A percentile compares a stretch with the other conserved stretches of the same genome.
Evolutionary conservation across 53 echinoderm and acorn worm genomes (phyloP).

Genomic region (Hippasteria phrygiana): DNA sequence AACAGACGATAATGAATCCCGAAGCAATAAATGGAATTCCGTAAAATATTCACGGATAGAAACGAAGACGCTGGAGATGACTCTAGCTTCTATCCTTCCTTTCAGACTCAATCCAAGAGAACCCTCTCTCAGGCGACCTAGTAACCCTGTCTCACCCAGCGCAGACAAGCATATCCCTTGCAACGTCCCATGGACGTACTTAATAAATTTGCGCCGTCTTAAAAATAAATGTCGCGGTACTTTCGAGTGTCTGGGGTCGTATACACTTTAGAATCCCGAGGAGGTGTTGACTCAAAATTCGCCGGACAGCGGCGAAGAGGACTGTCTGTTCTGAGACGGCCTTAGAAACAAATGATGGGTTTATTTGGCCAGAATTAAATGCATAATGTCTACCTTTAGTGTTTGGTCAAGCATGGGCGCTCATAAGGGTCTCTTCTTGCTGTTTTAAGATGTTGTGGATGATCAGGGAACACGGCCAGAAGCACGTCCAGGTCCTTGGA

Average conservation of each 20-base stretch:
- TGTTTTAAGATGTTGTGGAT: too few species aligned
- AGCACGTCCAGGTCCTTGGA: neutral
- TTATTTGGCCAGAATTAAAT: too few species aligned
- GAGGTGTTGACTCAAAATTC: neutral
- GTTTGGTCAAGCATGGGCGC: too few species aligned
- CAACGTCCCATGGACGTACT: neutral
- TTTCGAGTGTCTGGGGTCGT: neutral
- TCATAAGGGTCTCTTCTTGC: too few species aligned
- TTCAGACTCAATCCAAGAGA: neutral
- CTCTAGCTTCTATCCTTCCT: neutral
- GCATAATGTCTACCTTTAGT: too few species aligned
- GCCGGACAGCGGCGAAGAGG: too few species aligned
- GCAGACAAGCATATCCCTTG: neutral
- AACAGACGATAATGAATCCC: too few species aligned
- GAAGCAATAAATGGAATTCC: neutral
- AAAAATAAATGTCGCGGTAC: neutral
- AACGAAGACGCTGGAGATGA: neutral
- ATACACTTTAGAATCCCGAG: neutral
- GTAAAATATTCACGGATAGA: neutral
- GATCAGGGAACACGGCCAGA: neutral
- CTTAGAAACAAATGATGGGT: too few species aligned
- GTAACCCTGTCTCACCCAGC: neutral
- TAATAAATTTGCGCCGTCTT: neutral
- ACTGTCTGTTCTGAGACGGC: too few species aligned
- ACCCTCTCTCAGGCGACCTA: neutral